These are phyloP conservation scores for Coilia nasus DNA, from an alignment of 2,797 vertebrate genomes.

Conservation along the genomic window DNA sequence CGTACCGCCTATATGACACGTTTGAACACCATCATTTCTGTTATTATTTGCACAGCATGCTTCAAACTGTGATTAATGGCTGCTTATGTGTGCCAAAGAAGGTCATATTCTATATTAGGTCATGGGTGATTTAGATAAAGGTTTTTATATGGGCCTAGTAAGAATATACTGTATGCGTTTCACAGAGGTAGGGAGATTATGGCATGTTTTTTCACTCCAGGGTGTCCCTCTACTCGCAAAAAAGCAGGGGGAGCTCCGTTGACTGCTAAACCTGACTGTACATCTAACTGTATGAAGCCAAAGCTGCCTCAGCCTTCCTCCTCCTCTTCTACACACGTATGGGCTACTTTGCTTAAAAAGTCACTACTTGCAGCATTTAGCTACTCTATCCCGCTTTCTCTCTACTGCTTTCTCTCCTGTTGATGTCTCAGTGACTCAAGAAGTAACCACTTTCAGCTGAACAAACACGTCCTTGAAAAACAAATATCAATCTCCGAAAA, in stretches of 20 bases:
- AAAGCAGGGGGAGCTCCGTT: background rate
- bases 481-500: slow-evolving; percentile 54
- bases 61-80: slow-evolving; percentile 1
- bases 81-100: slow-evolving; percentile 1
- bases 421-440: background rate
- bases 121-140: background rate
- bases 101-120: background rate
- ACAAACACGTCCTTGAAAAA: slow-evolving; percentile 68
- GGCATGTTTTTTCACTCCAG: background rate
- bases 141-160: background rate
- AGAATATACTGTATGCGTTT: background rate
- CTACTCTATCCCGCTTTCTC: background rate
- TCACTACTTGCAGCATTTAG: background rate
- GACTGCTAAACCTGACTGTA: background rate
- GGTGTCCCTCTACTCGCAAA: background rate
- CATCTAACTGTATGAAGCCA: background rate
- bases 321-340: background rate
- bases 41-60: background rate
- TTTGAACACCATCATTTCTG: background rate
- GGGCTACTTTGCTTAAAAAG: background rate
- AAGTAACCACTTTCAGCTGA: slow-evolving; percentile 58
- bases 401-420: background rate
- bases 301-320: background rate
- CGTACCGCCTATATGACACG: background rate
- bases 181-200: background rate